These are phyloP conservation scores for Apodemia mormo DNA, from an alignment of 2,888 invertebrate genomes.

Conservation along the genomic window DNA sequence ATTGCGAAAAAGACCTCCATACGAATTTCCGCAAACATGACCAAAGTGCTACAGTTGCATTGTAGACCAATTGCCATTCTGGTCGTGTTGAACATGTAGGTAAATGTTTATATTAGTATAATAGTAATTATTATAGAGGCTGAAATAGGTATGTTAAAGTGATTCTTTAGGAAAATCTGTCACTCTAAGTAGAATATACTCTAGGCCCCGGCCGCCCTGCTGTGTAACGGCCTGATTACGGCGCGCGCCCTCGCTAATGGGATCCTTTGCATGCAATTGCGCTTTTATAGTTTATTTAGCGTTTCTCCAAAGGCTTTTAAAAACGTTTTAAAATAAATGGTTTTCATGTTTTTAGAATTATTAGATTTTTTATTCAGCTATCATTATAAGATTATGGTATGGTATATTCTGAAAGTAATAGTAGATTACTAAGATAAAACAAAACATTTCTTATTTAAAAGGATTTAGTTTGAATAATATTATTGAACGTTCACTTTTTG, in stretches of 20 bases:
- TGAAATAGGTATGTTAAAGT: too few species aligned
- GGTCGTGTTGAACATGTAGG: too few species aligned
- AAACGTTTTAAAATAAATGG: conserved; percentile 13
- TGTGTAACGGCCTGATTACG: conserved; percentile 8
- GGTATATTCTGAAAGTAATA: neutral
- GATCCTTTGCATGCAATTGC: conserved; percentile 16
- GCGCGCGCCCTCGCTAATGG: conserved; percentile 2
- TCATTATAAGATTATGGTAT: neutral
- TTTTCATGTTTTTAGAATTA: conserved; percentile 2
- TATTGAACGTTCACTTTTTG: neutral
- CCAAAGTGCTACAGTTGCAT: too few species aligned
- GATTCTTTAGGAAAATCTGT: neutral
- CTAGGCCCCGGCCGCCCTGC: neutral
- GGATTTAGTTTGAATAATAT: neutral
- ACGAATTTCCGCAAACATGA: too few species aligned
- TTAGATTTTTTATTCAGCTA: neutral
- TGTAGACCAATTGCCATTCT: too few species aligned
- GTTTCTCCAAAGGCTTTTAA: conserved; percentile 6
- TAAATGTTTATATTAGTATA: too few species aligned
- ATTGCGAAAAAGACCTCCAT: too few species aligned
- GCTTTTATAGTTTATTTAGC: conserved; percentile 15
- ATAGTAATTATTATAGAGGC: too few species aligned
- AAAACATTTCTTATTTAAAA: neutral
- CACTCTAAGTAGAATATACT: neutral
- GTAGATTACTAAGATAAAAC: neutral